Evolutionary conservation across 53 echinoderm and acorn worm genomes (phyloP), one percentile per base, ranked within the genome.

Genomic region (Paracentrotus lividus): DNA sequence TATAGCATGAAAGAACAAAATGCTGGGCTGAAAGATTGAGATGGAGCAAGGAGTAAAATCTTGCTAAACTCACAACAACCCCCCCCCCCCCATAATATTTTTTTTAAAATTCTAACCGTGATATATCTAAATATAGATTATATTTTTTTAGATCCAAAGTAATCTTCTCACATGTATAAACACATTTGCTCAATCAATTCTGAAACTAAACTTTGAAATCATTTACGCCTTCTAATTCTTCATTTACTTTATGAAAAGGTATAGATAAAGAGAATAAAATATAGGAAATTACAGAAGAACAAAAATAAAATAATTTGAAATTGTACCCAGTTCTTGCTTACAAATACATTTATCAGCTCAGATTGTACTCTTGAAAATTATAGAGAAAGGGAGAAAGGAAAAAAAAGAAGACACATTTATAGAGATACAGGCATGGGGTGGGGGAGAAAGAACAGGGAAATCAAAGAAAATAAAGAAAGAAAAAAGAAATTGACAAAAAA

Each of bases 401-500:
- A 72, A 40, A 40, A 15, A 67, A 67, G n/a, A 33, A 31, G 33
- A 72, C 40, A 72, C 16, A 20, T 38, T 38, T 36, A 31, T 18
- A 3, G 20, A 72, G 40, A 72, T 36, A 40, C 38, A 47, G 38
- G 47, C 6, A 81, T n/a, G 44, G 77, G 38, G 56, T 33, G 7
- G 3, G 57, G 8, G 34, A 87, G 29, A 85, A 6, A 27, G 47
- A 69, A 9, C 5, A 34, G 34, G 34, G 34, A 69, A 34, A 69
- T 6, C 31, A 33, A 5, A 10, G 18, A 76, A 42, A 16, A 64
- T 29, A 31, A 64, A 69, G 38, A 2, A 72, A 72, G 40, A 38
- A 20, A 49, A 87, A 33, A 87, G 57, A 87, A 86, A 87, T 81
- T 81, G 57, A 38, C 55, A 54, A 24, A 38, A 87, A 55, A 55